Conservation (phyloP, 2,797 vertebrate species). For the Acanthurus leucopareius region DNA sequence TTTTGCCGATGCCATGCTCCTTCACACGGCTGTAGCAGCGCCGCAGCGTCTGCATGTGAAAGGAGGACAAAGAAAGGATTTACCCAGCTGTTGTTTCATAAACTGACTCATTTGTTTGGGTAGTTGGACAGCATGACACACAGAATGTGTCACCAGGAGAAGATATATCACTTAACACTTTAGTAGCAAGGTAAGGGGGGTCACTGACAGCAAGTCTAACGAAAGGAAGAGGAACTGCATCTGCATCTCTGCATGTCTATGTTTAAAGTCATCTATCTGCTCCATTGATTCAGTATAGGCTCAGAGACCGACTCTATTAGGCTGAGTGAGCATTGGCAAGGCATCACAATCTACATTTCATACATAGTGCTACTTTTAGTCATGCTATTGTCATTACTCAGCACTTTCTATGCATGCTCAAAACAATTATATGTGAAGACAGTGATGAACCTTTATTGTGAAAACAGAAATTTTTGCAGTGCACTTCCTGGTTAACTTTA, state of each 20-base stretch:
- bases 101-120: not conserved
- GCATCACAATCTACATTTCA: not conserved
- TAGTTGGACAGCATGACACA: not conserved
- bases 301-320: not conserved
- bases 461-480: not conserved
- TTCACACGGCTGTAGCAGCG: conserved; percentile 99
- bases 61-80: not conserved
- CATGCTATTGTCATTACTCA: not conserved
- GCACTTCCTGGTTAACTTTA: not conserved
- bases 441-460: not conserved
- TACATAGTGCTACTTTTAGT: not conserved
- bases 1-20: conserved; percentile 97
- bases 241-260: not conserved
- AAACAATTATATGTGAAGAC: not conserved
- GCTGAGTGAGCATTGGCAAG: too few relatives aligned
- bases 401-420: conserved; percentile 1
- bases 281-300: not conserved
- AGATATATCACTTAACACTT: not conserved
- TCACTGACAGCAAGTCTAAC: not conserved
- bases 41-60: conserved; percentile 89
- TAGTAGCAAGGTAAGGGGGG: not conserved
- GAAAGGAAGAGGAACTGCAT: not conserved
- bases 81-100: not conserved
- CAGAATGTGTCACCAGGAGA: not conserved
- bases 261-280: not conserved